These are phyloP conservation scores for Lepus americanus DNA, from an alignment of 2,113 vertebrate species.

Conservation along the genomic window DNA sequence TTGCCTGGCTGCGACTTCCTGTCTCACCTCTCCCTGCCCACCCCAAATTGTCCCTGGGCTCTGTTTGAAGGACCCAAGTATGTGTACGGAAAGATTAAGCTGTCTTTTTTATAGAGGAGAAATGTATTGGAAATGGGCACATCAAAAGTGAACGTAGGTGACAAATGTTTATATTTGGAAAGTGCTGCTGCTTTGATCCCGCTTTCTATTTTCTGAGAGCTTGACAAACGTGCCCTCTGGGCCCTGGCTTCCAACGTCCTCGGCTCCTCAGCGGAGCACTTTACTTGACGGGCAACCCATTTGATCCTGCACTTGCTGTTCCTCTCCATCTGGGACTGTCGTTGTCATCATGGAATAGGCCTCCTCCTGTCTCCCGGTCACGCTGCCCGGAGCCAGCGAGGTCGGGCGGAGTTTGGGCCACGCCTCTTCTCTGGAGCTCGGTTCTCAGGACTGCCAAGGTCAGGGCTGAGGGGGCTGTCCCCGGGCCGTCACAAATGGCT, in stretches of 20 bases:
- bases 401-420: neutral
- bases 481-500: neutral
- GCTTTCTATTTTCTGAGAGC: constrained; percentile 89
- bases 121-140: constrained; percentile 87
- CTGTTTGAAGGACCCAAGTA: constrained; percentile 84
- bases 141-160: constrained; percentile 92
- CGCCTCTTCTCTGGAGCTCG: neutral
- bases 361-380: neutral
- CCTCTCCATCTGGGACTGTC: neutral
- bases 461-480: rapidly evolving
- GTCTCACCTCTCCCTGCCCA: constrained; percentile 45
- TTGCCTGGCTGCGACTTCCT: constrained; percentile 81
- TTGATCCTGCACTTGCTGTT: constrained; percentile 87
- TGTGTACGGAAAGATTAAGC: constrained; percentile 88
- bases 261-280: constrained; percentile 83
- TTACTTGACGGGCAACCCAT: constrained; percentile 86
- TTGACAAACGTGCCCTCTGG: constrained; percentile 90
- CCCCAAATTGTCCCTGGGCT: constrained; percentile 78
- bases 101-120: constrained; percentile 83
- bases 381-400: rapidly evolving
- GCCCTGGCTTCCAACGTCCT: constrained; percentile 90
- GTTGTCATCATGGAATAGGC: neutral
- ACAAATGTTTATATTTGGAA: constrained; percentile 92
- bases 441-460: neutral
- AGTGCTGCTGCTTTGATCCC: constrained; percentile 91